Base-by-base conservation (phyloP, 1,140 invertebrate species). In the Berghia stephanieae region DNA sequence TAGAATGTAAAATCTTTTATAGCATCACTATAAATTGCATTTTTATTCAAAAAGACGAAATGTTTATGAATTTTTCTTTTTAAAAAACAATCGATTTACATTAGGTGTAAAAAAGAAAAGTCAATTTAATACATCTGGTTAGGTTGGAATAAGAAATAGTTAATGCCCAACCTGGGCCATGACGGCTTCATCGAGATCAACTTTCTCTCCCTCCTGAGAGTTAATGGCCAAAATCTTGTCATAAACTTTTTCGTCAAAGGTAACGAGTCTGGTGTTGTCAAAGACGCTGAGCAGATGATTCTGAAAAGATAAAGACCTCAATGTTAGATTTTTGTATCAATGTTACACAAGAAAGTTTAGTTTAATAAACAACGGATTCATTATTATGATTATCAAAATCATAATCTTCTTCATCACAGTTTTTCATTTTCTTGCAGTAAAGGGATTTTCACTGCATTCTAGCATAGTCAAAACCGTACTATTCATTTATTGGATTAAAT, bases 271-370 rank as follows among this genome's bases (percentile, higher is more conserved):
- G 0, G 96, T 98, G 84, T 98, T 99, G 88, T 99, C 97, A 90
- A 99, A 99, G 82, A 98, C 97, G 5, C 96, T 98, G 2, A 99
- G 88, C 24, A 99, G 90, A 90, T 99, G 97, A 86, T 96, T 95
- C 90, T 99, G 79, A 72, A 83, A 83, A 18, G 69, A 49, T 44
- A 78, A 66, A 73, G 68, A 21, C 76, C 13, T 38, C 21, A 21
- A 67, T 31, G 31, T 67, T 68, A 34, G 10, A 57, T 10, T 24
- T 21, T 40, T 72, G 6, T 13, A n/a, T 71, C 31, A n/a, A 34
- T 2, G 0, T 27, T 68, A 43, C 34, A 31, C 38, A 40, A 77
- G 42, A 57, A 69, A 27, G 60, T 49, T n/a, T n/a, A n/a, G n/a
- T n/a, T n/a, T n/a, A n/a, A n/a, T n/a, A n/a, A n/a, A n/a, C n/a